phyloP scores from a whole-genome alignment of 2,888 invertebrate genomes.

The Tortricodes alternella region DNA sequence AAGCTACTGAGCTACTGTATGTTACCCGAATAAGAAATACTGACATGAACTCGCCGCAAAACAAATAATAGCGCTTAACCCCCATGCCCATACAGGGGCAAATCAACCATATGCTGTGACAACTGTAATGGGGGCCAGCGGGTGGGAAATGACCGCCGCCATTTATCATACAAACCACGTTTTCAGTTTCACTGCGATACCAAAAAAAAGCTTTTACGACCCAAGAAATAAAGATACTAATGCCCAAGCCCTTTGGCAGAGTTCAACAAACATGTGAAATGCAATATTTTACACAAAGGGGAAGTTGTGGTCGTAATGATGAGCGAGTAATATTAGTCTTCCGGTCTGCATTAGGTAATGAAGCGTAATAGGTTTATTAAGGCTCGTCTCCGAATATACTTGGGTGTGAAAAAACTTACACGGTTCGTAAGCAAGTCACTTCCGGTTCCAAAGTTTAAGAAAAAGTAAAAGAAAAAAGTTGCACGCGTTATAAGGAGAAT shows the following conservation, averaged over 20 bases:
- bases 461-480: neutral
- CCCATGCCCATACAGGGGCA: slow-evolving; percentile 48
- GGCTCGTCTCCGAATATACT: slow-evolving; percentile 53
- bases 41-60: slow-evolving; percentile 41
- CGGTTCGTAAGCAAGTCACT: slow-evolving; percentile 50
- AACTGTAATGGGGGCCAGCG: slow-evolving; percentile 58
- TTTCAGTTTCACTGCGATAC: slow-evolving; percentile 62
- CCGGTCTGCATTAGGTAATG: slow-evolving; percentile 78
- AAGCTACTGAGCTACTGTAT: neutral
- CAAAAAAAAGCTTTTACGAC: slow-evolving; percentile 52
- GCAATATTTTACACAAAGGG: slow-evolving; percentile 67
- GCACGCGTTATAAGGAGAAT: neutral
- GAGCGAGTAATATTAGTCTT: slow-evolving; percentile 74
- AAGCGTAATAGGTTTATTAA: slow-evolving; percentile 78
- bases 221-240: slow-evolving; percentile 62
- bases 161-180: slow-evolving; percentile 68
- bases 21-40: slow-evolving; percentile 12
- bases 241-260: slow-evolving; percentile 44
- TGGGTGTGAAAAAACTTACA: slow-evolving; percentile 70
- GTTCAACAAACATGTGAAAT: slow-evolving; percentile 61
- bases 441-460: slow-evolving; percentile 41
- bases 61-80: slow-evolving; percentile 58
- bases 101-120: slow-evolving; percentile 74
- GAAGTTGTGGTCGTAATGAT: slow-evolving; percentile 75
- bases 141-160: slow-evolving; percentile 67